Evolutionary conservation across 2,113 vertebrate genomes (phyloP), one percentile per base, ranked within the genome.

Genomic region (Cygnus buccinator): DNA sequence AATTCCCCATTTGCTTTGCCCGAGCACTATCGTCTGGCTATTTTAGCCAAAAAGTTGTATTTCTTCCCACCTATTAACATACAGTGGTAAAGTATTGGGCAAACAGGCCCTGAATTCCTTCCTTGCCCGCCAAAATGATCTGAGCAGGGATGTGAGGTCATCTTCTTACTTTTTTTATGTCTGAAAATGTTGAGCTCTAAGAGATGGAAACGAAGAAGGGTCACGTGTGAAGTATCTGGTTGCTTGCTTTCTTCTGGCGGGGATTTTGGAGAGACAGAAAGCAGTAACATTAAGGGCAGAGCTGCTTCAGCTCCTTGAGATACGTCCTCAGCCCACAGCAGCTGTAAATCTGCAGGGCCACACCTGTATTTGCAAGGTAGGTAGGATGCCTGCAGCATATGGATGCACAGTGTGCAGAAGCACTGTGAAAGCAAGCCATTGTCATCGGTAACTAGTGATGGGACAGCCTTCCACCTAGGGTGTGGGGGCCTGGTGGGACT

Each of bases 381-480:
- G 4, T 19, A 44, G 59, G 67, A 54, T 86, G n/a, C 39, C 33
- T n/a, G 10, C 44, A 13, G 44, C 1, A 9, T 62, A 41, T 44
- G 74, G 41, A 18, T 74, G 21, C 59, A 66, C 72, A 78, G 26
- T 8, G 29, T 66, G 33, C 65, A 46, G 62, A 46, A 23, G 50
- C 10, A 0, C 33, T 61, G 44, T 29, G 22, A 81, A 72, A 71
- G 23, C n/a, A 75, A 72, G 50, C 28, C 28, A 31, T 39, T 18
- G 11, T 22, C 44, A 14, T 58, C 0, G 0, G 3, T 54, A 88
- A 37, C 37, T 52, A 37, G 17, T 13, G 33, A 21, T 66, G 54
- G 31, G 65, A 65, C 39, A 35, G 31, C 43, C 58, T 84, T 61
- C 54, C 25, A 48, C 28, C 52, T 43, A 8, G 13, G 25, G 37